Evolutionary conservation across 2,888 invertebrate genomes (phyloP).

Genomic region (Linhomoeus sp.): DNA sequence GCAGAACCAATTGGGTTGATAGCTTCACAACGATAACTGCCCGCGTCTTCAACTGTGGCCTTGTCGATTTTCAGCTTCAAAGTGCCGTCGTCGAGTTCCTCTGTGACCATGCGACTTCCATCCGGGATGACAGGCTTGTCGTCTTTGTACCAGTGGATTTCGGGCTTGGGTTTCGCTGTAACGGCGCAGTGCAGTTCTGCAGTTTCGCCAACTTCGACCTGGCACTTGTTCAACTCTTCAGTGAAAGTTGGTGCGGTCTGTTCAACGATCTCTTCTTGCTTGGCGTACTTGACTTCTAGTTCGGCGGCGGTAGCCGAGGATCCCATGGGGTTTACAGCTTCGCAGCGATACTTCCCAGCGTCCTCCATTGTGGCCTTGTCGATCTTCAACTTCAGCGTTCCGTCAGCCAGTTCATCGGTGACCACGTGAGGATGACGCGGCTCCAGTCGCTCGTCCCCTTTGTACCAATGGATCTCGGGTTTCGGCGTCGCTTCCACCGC

Average conservation of each 20-base stretch:
- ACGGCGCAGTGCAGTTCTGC: neutral
- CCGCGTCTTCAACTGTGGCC: neutral
- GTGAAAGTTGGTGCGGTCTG: neutral
- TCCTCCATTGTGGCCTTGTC: constrained; percentile 13
- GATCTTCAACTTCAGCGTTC: constrained; percentile 25
- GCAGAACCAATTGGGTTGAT: constrained; percentile 34
- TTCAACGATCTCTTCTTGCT: too few relatives aligned
- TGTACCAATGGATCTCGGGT: constrained; percentile 10
- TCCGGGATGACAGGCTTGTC: neutral
- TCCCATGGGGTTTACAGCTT: constrained; percentile 44
- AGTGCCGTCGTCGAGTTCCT: neutral
- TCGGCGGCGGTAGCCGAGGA: too few relatives aligned
- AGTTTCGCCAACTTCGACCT: neutral
- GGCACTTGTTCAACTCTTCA: neutral
- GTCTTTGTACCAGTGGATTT: neutral
- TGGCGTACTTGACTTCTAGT: too few relatives aligned
- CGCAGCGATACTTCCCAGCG: constrained; percentile 47
- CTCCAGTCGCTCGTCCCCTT: neutral
- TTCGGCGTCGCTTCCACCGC: constrained; percentile 10
- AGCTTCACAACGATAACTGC: constrained; percentile 7
- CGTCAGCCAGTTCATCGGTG: constrained; percentile 11
- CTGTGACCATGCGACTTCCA: neutral
- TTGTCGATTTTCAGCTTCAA: neutral
- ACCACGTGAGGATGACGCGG: constrained; percentile 6
- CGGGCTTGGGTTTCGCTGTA: neutral